Evolutionary conservation across 64 coral and sea anemone species (phyloP).

Genomic region (Porites lutea): DNA sequence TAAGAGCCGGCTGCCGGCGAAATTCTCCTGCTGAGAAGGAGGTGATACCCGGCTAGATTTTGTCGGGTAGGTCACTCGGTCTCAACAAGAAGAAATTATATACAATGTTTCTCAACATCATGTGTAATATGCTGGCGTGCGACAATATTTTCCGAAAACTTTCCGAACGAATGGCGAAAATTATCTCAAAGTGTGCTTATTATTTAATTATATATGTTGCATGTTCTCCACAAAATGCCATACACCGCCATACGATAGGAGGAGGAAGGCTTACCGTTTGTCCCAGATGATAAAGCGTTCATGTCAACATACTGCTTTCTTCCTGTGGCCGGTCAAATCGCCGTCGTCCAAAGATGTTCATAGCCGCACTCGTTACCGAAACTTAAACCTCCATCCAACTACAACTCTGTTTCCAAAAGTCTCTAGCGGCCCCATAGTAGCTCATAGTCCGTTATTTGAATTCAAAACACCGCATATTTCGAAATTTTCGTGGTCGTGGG

Average conservation of each 20-base stretch:
- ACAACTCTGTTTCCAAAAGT: background rate
- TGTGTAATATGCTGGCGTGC: no score
- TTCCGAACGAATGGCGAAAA: constrained; percentile 8
- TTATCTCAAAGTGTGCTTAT: constrained; percentile 23
- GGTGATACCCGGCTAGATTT: no score
- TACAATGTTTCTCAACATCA: no score
- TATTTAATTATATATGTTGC: constrained; percentile 12
- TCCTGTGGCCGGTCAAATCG: background rate
- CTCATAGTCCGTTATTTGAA: background rate
- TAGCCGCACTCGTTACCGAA: background rate
- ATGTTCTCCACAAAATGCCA: constrained; percentile 24
- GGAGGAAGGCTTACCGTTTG: constrained; percentile 26
- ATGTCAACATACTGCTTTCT: constrained; percentile 24
- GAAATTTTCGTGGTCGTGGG: background rate
- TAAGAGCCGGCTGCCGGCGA: no score
- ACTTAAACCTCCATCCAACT: background rate
- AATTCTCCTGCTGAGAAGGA: no score
- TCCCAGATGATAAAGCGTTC: constrained; percentile 9
- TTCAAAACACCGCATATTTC: background rate
- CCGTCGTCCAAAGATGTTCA: background rate
- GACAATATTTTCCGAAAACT: constrained; percentile 27
- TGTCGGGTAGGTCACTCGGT: no score
- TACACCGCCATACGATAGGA: constrained; percentile 20
- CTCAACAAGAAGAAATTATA: no score
- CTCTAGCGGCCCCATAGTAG: background rate